Evolutionary conservation across 2,797 vertebrate species (phyloP).

Genomic region (Syngnathus rostellatus): DNA sequence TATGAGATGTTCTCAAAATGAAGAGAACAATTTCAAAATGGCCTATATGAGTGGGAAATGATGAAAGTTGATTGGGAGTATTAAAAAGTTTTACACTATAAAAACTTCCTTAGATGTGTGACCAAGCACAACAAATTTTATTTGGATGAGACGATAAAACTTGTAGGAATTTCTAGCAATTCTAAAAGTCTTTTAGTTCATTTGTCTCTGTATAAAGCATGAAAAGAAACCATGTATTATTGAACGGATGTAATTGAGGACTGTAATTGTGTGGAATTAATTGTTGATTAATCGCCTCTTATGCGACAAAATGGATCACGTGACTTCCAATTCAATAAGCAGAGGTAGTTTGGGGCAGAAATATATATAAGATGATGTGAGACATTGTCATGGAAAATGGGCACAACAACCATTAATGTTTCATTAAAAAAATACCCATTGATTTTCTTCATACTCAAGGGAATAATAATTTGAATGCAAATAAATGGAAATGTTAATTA

Average conservation of each 20-base stretch:
- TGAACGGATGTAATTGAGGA: too few species aligned
- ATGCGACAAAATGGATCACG: background rate
- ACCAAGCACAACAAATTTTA: background rate
- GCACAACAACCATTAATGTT: background rate
- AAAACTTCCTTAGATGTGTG: background rate
- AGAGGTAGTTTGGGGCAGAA: background rate
- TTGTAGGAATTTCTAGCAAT: background rate
- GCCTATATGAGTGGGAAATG: background rate
- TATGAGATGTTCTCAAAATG: constrained; percentile 14
- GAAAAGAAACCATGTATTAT: background rate
- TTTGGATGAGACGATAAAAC: background rate
- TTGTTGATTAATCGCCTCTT: background rate
- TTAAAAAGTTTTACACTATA: background rate
- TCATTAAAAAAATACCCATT: too few species aligned
- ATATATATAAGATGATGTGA: background rate
- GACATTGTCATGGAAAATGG: background rate
- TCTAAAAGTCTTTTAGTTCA: background rate
- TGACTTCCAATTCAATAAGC: background rate
- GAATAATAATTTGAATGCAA: too few species aligned
- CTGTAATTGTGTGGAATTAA: background rate
- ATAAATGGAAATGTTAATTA: too few species aligned
- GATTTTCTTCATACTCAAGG: too few species aligned
- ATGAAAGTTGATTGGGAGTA: background rate
- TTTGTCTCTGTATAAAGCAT: too few species aligned
- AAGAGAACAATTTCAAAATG: background rate